A percentile compares a stretch with the other conserved stretches of the same genome.
Conservation (phyloP, 2,113 vertebrate species). For the Amphilophus citrinellus region DNA sequence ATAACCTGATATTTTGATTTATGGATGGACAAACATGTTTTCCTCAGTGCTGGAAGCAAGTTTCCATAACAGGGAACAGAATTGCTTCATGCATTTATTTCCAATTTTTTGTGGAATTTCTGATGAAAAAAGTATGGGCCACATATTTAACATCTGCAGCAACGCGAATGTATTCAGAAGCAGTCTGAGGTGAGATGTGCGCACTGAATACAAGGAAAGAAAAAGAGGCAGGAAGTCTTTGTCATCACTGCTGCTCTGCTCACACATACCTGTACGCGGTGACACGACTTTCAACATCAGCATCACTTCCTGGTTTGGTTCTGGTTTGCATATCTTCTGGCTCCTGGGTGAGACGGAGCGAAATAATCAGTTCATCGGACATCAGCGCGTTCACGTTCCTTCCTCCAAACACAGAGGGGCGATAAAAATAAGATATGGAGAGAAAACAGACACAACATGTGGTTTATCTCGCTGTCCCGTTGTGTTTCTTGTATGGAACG, state of each 20-base stretch:
- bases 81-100: background rate
- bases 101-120: background rate
- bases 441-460: background rate
- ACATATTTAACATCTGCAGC: background rate
- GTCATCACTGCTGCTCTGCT: background rate
- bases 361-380: constrained; percentile 37
- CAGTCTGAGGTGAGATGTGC: too few relatives aligned
- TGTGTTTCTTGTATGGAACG: background rate
- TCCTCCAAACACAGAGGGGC: background rate
- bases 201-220: background rate
- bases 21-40: background rate
- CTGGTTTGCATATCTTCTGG: constrained; percentile 32
- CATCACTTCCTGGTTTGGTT: constrained; percentile 25
- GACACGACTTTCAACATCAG: background rate
- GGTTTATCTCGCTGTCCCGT: background rate
- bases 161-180: background rate
- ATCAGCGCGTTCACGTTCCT: background rate
- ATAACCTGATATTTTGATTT: background rate
- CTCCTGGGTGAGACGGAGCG: constrained; percentile 13
- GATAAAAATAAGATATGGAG: background rate
- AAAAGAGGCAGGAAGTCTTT: background rate
- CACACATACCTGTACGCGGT: background rate
- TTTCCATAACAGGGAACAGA: background rate
- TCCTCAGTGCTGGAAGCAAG: too few relatives aligned
- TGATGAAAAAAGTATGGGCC: too few relatives aligned